Percentiles rank a stretch among this genome's conserved stretches.
These are phyloP conservation scores for Stegodyphus dumicola DNA, from an alignment of 1,140 invertebrate genomes.

Conservation along the genomic window DNA sequence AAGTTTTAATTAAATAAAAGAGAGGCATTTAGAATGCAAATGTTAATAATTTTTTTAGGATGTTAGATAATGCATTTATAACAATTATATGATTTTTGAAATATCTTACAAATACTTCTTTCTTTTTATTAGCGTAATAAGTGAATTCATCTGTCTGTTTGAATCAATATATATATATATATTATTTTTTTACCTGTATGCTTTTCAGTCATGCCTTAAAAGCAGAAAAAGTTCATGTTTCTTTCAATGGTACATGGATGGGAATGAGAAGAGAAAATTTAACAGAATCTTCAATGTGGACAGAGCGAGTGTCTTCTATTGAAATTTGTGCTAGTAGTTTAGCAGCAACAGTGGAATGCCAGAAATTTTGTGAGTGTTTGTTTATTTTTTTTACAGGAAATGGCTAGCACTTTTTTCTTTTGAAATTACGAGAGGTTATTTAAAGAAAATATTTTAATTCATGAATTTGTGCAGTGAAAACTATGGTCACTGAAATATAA, in stretches of 20 bases:
- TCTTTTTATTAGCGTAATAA: background rate
- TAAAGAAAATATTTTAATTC: no score
- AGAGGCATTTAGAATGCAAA: no score
- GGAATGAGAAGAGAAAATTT: conserved; percentile 55
- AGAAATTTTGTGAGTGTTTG: conserved; percentile 43
- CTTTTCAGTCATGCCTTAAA: conserved; percentile 50
- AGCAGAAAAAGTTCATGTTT: conserved; percentile 49
- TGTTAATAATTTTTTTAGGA: no score
- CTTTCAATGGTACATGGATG: conserved; percentile 60
- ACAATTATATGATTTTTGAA: background rate
- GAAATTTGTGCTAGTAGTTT: conserved; percentile 36
- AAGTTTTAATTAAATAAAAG: no score
- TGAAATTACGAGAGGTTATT: no score
- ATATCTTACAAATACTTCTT: background rate
- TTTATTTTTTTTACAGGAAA: no score
- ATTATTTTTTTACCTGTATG: no score
- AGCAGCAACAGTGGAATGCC: conserved; percentile 50
- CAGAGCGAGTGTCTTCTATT: conserved; percentile 44
- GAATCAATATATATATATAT: background rate
- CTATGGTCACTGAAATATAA: no score
- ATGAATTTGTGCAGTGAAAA: no score
- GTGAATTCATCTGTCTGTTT: background rate
- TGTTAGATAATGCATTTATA: background rate
- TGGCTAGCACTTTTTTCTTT: no score
- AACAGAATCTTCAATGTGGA: conserved; percentile 50